Evolutionary conservation across 2,113 vertebrate genomes (phyloP).

Genomic region (Nothoprocta perdicaria): DNA sequence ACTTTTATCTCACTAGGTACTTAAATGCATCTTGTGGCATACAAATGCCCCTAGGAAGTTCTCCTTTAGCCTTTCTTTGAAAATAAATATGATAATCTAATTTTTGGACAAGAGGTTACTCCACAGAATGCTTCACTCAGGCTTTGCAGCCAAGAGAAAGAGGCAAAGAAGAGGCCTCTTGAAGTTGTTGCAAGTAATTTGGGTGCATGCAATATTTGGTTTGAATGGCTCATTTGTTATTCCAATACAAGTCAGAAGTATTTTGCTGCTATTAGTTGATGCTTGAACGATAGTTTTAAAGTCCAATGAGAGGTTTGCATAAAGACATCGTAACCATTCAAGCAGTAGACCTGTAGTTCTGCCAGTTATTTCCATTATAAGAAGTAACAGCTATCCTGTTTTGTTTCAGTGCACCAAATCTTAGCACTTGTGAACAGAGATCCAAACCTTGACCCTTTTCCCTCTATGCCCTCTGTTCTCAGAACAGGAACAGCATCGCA

Average conservation of each 20-base stretch:
- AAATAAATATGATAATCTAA: background rate
- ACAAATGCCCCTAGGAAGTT: background rate
- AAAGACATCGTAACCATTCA: background rate
- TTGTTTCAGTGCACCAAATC: background rate
- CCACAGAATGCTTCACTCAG: background rate
- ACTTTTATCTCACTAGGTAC: background rate
- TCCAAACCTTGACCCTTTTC: background rate
- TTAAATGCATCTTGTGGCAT: background rate
- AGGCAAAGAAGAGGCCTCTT: background rate
- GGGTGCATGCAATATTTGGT: background rate
- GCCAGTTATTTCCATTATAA: background rate
- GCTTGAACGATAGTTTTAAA: background rate
- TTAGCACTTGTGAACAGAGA: background rate
- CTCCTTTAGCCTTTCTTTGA: background rate
- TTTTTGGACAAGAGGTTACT: background rate
- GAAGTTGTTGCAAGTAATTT: background rate
- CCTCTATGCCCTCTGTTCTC: background rate
- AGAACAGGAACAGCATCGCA: background rate
- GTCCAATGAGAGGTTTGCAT: background rate
- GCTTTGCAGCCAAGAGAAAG: background rate
- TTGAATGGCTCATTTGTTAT: background rate
- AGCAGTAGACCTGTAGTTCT: background rate
- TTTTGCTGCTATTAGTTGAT: background rate
- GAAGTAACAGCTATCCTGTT: background rate
- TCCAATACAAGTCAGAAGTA: background rate